These are phyloP conservation scores for Drosophila elegans DNA, from an alignment of 1,140 invertebrate genomes.

Conservation along the genomic window DNA sequence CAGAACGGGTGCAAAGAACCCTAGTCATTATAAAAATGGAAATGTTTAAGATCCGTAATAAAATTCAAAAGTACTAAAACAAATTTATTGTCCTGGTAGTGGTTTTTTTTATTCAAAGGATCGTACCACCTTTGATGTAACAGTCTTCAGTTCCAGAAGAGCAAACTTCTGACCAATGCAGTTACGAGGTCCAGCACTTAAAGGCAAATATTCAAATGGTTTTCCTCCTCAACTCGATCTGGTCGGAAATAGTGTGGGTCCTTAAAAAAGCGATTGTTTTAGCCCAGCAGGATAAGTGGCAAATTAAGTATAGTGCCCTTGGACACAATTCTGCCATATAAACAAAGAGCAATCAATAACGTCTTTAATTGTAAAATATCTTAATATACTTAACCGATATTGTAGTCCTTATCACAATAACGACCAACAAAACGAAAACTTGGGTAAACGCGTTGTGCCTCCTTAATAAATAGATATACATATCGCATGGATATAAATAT, in stretches of 20 bases:
- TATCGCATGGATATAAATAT: no score
- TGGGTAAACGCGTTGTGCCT: conserved; percentile 88
- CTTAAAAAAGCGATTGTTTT: conserved; percentile 86
- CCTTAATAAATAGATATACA: conserved; percentile 88
- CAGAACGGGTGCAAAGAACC: not conserved
- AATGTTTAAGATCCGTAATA: not conserved
- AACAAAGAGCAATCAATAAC: not conserved
- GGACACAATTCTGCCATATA: conserved; percentile 67
- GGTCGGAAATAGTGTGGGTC: conserved; percentile 92
- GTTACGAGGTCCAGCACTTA: conserved; percentile 84
- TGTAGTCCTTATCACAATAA: conserved; percentile 63
- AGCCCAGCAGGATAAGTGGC: conserved; percentile 57
- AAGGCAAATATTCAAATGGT: conserved; percentile 87
- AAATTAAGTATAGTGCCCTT: conserved; percentile 63
- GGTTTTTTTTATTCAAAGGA: conserved; percentile 57
- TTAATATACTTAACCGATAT: conserved; percentile 60
- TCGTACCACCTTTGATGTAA: conserved; percentile 84
- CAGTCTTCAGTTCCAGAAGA: conserved; percentile 85
- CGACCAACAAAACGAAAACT: conserved; percentile 89
- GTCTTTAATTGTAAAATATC: no score
- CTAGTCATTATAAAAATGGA: not conserved
- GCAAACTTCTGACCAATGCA: conserved; percentile 85
- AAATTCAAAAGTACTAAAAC: not conserved
- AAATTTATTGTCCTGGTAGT: no score
- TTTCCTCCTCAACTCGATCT: conserved; percentile 88